Evolutionary conservation across 2,888 invertebrate species (phyloP).

Genomic region (Parnassius mnemosyne): DNA sequence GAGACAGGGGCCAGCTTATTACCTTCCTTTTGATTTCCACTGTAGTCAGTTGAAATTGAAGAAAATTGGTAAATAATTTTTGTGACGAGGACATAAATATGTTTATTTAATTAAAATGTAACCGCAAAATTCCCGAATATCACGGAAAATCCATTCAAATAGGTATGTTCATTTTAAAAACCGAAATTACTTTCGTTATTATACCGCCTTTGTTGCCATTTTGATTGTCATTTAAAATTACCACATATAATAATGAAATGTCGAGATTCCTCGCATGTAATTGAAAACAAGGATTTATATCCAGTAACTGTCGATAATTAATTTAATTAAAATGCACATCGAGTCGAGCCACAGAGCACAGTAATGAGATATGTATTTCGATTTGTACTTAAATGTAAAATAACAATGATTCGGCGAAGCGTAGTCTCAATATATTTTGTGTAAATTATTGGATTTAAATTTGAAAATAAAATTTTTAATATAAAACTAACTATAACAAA

Average conservation of each 20-base stretch:
- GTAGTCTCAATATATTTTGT: not conserved
- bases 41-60: no score
- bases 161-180: not conserved
- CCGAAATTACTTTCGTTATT: not conserved
- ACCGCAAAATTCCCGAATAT: not conserved
- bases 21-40: no score
- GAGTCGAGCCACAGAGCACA: not conserved
- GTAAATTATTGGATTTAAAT: not conserved
- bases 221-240: slow-evolving; percentile 7
- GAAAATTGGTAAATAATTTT: not conserved
- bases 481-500: no score
- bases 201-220: not conserved
- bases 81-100: not conserved
- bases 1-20: no score
- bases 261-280: slow-evolving; percentile 1
- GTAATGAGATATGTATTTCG: not conserved
- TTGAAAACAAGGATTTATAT: slow-evolving; percentile 18
- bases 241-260: slow-evolving; percentile 2
- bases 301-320: slow-evolving; percentile 1
- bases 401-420: not conserved
- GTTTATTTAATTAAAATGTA: not conserved
- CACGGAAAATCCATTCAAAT: not conserved
- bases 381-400: not conserved
- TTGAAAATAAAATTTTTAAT: no score
- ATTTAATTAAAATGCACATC: slow-evolving; percentile 12